A percentile compares a stretch with the other conserved stretches of the same genome.
These are phyloP conservation scores for Eupithecia exiguata DNA, from an alignment of 2,888 invertebrate species.

Conservation along the genomic window DNA sequence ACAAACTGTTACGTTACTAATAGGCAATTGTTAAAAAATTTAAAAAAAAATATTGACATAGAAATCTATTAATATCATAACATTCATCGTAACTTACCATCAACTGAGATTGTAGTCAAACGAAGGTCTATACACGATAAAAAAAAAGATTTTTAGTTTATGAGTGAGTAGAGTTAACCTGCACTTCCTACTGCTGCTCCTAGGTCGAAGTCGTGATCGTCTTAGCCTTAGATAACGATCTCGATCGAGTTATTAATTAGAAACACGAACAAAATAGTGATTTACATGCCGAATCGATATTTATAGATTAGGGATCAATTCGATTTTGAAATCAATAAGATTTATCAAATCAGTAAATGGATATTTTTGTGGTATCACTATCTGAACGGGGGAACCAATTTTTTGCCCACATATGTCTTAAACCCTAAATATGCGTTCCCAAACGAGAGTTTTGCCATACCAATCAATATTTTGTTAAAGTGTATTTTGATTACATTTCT, in stretches of 20 bases:
- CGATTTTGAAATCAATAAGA: conserved; percentile 6
- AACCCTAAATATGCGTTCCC: too few relatives aligned
- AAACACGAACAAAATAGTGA: conserved; percentile 34
- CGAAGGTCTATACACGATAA: too few relatives aligned
- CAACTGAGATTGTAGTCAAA: too few relatives aligned
- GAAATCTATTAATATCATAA: neutral
- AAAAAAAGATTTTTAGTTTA: neutral
- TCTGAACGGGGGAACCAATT: neutral
- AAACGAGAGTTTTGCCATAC: too few relatives aligned
- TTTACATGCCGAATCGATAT: conserved; percentile 35
- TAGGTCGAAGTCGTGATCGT: conserved; percentile 37
- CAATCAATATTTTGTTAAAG: too few relatives aligned
- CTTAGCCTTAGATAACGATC: conserved; percentile 38
- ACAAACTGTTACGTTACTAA: too few relatives aligned
- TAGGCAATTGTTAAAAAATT: too few relatives aligned
- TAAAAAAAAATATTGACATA: too few relatives aligned
- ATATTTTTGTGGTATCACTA: neutral
- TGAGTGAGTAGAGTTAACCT: conserved; percentile 6
- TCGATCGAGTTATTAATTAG: conserved; percentile 39
- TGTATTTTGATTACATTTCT: too few relatives aligned
- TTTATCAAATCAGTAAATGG: neutral
- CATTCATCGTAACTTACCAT: neutral
- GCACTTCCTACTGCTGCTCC: conserved; percentile 34
- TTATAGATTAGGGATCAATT: conserved; percentile 16
- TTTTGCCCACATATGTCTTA: too few relatives aligned